Percentiles rank a stretch among this genome's conserved stretches.
Evolutionary conservation across 2,888 invertebrate genomes (phyloP).

Genomic region (Portevinia maculata): DNA sequence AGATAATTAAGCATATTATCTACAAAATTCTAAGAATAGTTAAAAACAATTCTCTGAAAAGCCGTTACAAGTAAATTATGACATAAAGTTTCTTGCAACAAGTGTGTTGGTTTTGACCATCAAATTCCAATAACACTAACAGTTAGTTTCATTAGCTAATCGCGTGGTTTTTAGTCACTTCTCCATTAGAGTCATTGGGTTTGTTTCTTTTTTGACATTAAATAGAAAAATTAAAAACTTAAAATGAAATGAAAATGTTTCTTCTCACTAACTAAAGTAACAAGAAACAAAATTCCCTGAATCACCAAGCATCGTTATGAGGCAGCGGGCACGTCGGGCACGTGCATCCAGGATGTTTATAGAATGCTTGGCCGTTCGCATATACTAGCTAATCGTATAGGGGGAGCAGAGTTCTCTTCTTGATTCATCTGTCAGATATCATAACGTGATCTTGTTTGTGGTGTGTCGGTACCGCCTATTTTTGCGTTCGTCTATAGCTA

Average conservation of each 20-base stretch:
- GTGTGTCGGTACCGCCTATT: slow-evolving; percentile 48
- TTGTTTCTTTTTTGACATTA: neutral
- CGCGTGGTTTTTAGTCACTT: too few species aligned
- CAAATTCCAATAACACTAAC: neutral
- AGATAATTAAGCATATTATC: too few species aligned
- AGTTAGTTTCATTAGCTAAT: slow-evolving; percentile 10
- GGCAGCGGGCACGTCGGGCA: slow-evolving; percentile 57
- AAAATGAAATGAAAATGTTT: slow-evolving; percentile 35
- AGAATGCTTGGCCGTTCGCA: slow-evolving; percentile 33
- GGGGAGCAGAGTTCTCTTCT: slow-evolving; percentile 36
- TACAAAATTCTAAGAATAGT: slow-evolving; percentile 13
- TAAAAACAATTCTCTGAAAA: slow-evolving; percentile 24
- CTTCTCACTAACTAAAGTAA: slow-evolving; percentile 21
- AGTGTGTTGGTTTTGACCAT: neutral
- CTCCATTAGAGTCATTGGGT: neutral
- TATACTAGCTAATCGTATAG: slow-evolving; percentile 2
- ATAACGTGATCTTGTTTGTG: slow-evolving; percentile 62
- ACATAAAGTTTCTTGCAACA: neutral
- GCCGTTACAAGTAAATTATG: slow-evolving; percentile 4
- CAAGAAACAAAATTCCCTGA: slow-evolving; percentile 49
- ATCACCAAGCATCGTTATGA: slow-evolving; percentile 52
- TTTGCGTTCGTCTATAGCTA: slow-evolving; percentile 40
- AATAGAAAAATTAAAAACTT: slow-evolving; percentile 18
- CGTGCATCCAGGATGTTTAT: slow-evolving; percentile 69
- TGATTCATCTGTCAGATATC: slow-evolving; percentile 60